Base-by-base conservation (phyloP, 1,140 invertebrate genomes). In the Tigriopus japonicus region DNA sequence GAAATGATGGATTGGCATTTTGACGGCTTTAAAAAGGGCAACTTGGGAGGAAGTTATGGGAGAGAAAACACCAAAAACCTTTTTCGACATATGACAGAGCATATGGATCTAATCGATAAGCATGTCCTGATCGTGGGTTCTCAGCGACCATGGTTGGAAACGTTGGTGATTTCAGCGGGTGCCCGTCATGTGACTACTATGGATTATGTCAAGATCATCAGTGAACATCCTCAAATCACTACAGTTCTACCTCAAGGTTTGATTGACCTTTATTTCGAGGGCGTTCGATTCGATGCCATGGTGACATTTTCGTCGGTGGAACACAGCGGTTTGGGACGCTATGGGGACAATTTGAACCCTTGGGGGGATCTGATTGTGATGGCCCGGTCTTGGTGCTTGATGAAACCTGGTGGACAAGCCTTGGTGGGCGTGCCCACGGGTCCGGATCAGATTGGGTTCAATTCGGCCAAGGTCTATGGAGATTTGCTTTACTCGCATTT, bases 391-490 rank as follows among this genome's bases (percentile, higher is more conserved):
- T 59, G 41, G 56, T 62, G 60, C 40, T 14, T 49, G 13, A 14
- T 28, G 15, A 60, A 56, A 60, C 17, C 28, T 1, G 52, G 17
- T n/a, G 43, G 17, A 14, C 14, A 19, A 15, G 23, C 51, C 13
- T 49, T 49, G 35, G 17, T 53, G 60, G 53, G 43, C 41, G 56
- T 65, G 60, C 54, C 52, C 14, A 24, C 52, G 15, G 52, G 52
- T 7, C 45, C 45, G 2, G 52, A 54, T 14, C 15, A 28, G 15
- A 21, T 54, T 54, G 19, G 14, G 14, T 54, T 54, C 52, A 54
- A 54, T 24, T n/a, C 15, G 14, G 15, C 15, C 23, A 54, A 24
- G 24, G 24, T 54, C 52, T 54, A 54, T 54, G 52, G 52, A 54
- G 17, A 19, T 24, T 19, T 54, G 24, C 3, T 54, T 3, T 54